Base-by-base conservation (phyloP, 2,113 vertebrate genomes). In the Tinamus guttatus region DNA sequence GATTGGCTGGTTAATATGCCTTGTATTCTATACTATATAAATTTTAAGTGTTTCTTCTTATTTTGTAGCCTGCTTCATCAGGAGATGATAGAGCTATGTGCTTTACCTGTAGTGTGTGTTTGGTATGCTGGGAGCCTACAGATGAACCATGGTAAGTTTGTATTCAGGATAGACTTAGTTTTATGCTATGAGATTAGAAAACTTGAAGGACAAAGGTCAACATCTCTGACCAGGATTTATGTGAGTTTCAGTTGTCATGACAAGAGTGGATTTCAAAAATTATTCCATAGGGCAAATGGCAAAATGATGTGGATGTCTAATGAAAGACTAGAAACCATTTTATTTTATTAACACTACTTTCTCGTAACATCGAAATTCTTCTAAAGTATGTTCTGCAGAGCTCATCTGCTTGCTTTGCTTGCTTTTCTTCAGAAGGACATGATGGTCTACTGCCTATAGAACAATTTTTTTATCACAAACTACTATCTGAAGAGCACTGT, bases 61-160 rank as follows among this genome's bases (percentile, higher is more conserved):
- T 78, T 47, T 93, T 84, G 8, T 83, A 99, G 99, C 99, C 99
- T 94, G 99, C 99, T 47, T 99, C 99, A 74, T 99, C 99, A 94
- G 99, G 99, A 93, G 99, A 99, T 92, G 99, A 99, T 95, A 98
- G 99, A 98, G 99, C 99, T 94, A 99, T 99, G 99, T 99, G 99
- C 95, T 99, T 99, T 97, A 99, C 99, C 54, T 99, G 99, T 97
- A 99, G 99, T 49, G 99, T 99, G 30, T 99, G 99, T 97, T 98
- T 99, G 59, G 99, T 99, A 54, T 99, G 99, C 97, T 99, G 99
- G 99, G 99, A 99, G 93, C 99, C 99, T 88, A 99, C 99, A 85
- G 99, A 99, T 97, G 99, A 99, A 95, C 99, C 99, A 64, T 99
- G 99, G 99, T 99, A 93, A 98, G 98, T 97, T 54, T 47, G 51